Evolutionary conservation across 1,140 invertebrate species (phyloP), one percentile per base, ranked within the genome.

Genomic region (Temnothorax longispinosus): DNA sequence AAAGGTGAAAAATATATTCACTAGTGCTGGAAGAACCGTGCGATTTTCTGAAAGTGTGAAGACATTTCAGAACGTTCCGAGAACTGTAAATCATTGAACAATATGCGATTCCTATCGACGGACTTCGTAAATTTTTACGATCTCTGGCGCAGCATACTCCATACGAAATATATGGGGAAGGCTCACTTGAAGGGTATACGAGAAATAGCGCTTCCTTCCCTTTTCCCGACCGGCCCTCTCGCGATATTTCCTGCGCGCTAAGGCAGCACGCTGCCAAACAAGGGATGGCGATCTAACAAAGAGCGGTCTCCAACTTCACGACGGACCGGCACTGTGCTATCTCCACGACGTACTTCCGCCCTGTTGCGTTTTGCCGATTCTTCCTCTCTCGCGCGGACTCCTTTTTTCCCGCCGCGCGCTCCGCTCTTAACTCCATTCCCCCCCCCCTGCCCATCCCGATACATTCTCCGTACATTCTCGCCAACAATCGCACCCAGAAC

Each of bases 321-420:
- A 71, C 62, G 62, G 1, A 27, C 27, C 0, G 27, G 74, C 62
- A 90, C 91, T 87, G 81, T 90, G 86, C 88, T 89, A 90, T 90
- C 89, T 85, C 75, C 89, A 91, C 90, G 71, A 90, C 86, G 89
- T 92, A 92, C 89, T 92, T 93, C 91, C 89, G 90, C 91, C 92
- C 92, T 93, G 92, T 93, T 93, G 93, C 92, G 77, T 91, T 91
- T 90, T 90, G 77, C 86, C 89, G 80, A 90, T 90, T 90, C 88
- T 15, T 74, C 44, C 44, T 88, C 27, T 18, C 27, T 18, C 41
- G 27, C 27, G 27, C 27, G 67, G 38, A 82, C 67, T 60, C n/a
- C 7, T 21, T 74, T 82, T 81, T 56, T 18, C 44, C 58, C 75
- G 52, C 32, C 41, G 47, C 85, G 85, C 85, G 85, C 38, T 76